phyloP scores from a whole-genome alignment of 2,888 invertebrate species.

The Ramazzottius varieornatus region DNA sequence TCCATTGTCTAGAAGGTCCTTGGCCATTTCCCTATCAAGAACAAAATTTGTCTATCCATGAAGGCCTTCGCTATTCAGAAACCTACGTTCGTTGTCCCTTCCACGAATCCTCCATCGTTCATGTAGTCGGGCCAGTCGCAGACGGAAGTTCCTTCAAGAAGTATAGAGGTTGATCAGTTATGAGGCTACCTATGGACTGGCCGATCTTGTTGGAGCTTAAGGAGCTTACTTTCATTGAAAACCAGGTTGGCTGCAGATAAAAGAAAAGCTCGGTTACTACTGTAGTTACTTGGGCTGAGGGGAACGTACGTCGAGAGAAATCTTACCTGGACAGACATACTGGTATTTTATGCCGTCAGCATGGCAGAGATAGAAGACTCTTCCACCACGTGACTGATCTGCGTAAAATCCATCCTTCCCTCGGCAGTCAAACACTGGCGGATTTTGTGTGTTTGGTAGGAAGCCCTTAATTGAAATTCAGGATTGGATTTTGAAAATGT shows the following conservation, averaged over 20 bases:
- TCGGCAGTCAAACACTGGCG: neutral
- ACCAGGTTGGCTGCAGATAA: neutral
- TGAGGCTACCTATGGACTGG: no score
- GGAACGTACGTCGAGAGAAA: no score
- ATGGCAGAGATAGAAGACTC: neutral
- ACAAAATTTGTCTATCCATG: neutral
- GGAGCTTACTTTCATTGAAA: neutral
- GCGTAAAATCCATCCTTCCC: slow-evolving; percentile 1
- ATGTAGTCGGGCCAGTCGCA: slow-evolving; percentile 3
- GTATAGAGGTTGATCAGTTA: no score
- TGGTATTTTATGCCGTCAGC: neutral
- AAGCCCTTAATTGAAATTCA: neutral
- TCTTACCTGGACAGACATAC: neutral
- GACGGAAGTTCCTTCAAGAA: neutral
- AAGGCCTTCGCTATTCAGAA: no score
- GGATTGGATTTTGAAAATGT: neutral
- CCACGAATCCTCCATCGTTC: neutral
- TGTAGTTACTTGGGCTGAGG: no score
- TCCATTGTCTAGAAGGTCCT: neutral
- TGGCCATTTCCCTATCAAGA: neutral
- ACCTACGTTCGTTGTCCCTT: neutral
- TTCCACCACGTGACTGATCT: neutral
- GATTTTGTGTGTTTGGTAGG: neutral
- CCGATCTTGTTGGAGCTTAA: no score
- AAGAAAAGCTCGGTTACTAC: neutral